These are phyloP conservation scores for Tachyglossus aculeatus DNA, from an alignment of 2,797 vertebrate species.

Conservation along the genomic window DNA sequence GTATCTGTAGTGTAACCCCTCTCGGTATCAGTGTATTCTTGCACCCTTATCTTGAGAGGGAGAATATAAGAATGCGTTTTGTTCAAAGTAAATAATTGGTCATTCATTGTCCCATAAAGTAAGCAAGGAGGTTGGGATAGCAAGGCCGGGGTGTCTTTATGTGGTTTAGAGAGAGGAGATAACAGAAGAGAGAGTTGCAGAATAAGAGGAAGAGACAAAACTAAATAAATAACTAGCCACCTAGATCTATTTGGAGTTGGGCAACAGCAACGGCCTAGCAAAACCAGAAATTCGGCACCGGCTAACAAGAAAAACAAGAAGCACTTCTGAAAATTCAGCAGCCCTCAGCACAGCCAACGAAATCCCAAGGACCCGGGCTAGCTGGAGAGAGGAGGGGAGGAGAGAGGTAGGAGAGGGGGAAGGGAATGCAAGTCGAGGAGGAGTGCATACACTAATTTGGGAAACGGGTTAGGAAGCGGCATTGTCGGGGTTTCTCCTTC, in stretches of 20 bases:
- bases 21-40: accelerated
- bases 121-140: not conserved
- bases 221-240: not conserved
- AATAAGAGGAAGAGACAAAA: slow-evolving; percentile 12
- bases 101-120: not conserved
- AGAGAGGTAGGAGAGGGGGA: too few relatives aligned
- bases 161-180: not conserved
- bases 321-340: not conserved
- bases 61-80: not conserved
- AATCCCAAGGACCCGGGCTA: not conserved
- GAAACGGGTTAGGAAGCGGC: too few relatives aligned
- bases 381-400: not conserved
- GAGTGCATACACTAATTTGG: too few relatives aligned
- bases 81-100: not conserved
- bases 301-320: not conserved
- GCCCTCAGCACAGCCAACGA: too few relatives aligned
- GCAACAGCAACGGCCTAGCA: not conserved
- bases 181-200: not conserved
- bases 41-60: not conserved
- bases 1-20: accelerated
- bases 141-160: not conserved
- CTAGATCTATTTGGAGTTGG: not conserved
- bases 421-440: too few relatives aligned
- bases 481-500: too few relatives aligned
- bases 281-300: not conserved